Percentiles rank a stretch among this genome's conserved stretches.
Evolutionary conservation across 2,113 vertebrate genomes (phyloP).

Genomic region (Alces alces): DNA sequence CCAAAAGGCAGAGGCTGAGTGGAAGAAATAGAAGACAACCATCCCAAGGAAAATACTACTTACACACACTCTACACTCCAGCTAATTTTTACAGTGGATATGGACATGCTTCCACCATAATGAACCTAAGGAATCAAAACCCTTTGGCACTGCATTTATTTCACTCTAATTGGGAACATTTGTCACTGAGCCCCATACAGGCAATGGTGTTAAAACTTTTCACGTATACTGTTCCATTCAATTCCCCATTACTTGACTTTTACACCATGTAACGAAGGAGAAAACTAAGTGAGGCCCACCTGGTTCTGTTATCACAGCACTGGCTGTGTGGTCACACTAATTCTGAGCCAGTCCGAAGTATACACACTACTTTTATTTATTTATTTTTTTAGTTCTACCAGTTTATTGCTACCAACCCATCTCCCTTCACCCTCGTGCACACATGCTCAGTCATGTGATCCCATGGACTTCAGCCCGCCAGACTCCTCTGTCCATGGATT

Average conservation of each 20-base stretch:
- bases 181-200: neutral
- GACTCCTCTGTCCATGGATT: too few species aligned
- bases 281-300: neutral
- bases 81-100: slow-evolving; percentile 3
- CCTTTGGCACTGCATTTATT: neutral
- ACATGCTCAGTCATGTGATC: too few species aligned
- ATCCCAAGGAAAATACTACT: neutral
- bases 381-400: too few species aligned
- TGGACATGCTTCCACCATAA: neutral
- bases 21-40: neutral
- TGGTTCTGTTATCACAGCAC: neutral
- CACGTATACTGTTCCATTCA: neutral
- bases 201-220: neutral
- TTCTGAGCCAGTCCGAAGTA: neutral
- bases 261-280: neutral
- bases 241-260: neutral
- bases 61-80: neutral
- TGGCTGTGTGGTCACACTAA: neutral
- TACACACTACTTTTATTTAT: neutral
- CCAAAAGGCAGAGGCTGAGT: neutral
- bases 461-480: too few species aligned
- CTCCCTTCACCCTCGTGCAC: too few species aligned
- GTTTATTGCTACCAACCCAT: too few species aligned
- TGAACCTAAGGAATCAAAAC: neutral
- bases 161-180: neutral